Evolutionary conservation across 2,797 vertebrate species (phyloP), one percentile per base, ranked within the genome.

Genomic region (Morus bassanus): DNA sequence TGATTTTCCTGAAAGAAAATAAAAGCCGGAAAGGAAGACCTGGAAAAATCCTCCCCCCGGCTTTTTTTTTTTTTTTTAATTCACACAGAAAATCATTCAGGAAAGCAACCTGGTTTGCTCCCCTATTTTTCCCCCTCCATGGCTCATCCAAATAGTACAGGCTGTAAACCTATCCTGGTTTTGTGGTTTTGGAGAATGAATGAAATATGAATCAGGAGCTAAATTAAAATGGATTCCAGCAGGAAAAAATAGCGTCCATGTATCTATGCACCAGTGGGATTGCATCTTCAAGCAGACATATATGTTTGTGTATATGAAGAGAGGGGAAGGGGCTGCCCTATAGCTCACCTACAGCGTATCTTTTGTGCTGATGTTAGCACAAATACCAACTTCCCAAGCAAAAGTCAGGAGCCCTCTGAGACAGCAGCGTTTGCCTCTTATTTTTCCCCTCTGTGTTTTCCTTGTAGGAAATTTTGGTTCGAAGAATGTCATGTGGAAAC

Each of bases 181-280:
- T 98, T 98, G 98, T 98, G 98, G 98, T 98, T 99, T 98, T 98
- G 95, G 95, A 96, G 98, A 98, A 98, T 98, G 98, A 98, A 98
- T 98, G 97, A 98, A 98, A 98, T 98, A 98, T 99, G 99, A 99
- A 98, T 99, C 99, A 99, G 98, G 97, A 96, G 98, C 98, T 99
- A 99, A 99, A 99, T 99, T 99, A 99, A 99, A 99, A 97, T 96
- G 96, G 98, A 98, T 97, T 98, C 98, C 98, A 98, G 95, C 41
- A 97, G 98, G 98, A 98, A 98, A 98, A 99, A 99, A 99, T 99
- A 98, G 98, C 98, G 95, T 96, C 94, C 93, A 97, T 96, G 98
- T 98, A 98, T 98, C 98, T 97, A 97, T 98, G 98, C 88, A 98
- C 98, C 98, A 97, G 96, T 96, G 97, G 95, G 96, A 97, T 94